These are phyloP conservation scores for Diarsia mendica DNA, from an alignment of 2,888 invertebrate genomes.

Conservation along the genomic window DNA sequence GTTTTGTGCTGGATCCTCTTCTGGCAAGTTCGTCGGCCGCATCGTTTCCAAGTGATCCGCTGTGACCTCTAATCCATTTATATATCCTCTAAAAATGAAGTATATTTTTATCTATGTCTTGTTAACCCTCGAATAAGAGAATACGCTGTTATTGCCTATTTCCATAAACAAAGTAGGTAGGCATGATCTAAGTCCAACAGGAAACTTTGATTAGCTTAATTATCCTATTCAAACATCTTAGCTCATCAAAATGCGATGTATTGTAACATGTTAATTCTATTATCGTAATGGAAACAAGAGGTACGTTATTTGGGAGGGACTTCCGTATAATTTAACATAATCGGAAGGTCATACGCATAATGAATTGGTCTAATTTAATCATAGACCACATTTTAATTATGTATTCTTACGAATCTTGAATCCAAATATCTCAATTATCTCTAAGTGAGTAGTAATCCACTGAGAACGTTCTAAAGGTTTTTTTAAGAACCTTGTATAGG, in stretches of 20 bases:
- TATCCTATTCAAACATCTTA: background rate
- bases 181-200: background rate
- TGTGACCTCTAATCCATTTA: no score
- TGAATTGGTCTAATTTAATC: slow-evolving; percentile 28
- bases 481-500: no score
- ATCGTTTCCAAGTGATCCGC: no score
- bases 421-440: background rate
- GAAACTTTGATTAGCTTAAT: background rate
- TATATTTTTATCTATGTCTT: no score
- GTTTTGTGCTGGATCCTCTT: no score
- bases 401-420: background rate
- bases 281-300: slow-evolving; percentile 9
- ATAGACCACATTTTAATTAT: background rate
- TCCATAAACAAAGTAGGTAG: background rate
- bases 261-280: slow-evolving; percentile 9
- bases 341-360: slow-evolving; percentile 35
- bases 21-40: no score
- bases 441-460: background rate
- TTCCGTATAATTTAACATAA: slow-evolving; percentile 43
- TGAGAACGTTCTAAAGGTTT: no score
- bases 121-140: background rate
- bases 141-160: no score
- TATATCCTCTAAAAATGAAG: no score
- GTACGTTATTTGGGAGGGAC: slow-evolving; percentile 2
- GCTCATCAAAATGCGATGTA: slow-evolving; percentile 20